phyloP scores from a whole-genome alignment of 2,113 vertebrate genomes.

The Hystrix brachyura region DNA sequence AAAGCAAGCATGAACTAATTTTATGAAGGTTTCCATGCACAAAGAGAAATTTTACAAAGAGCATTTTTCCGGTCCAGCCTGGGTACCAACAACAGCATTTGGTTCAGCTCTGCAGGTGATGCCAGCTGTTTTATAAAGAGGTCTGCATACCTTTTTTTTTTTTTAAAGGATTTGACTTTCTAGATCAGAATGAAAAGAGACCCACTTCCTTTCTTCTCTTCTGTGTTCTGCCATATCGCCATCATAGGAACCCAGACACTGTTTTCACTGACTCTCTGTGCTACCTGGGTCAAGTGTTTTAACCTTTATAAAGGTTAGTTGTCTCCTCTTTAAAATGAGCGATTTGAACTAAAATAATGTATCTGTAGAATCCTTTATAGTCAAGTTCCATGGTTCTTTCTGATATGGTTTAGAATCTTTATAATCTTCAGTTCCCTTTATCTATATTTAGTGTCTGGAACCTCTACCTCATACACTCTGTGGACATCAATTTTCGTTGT shows the following conservation, averaged over 20 bases:
- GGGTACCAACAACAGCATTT: neutral
- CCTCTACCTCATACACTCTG: conserved; percentile 52
- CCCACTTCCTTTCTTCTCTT: conserved; percentile 59
- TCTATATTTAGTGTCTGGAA: conserved; percentile 69
- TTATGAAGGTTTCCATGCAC: conserved; percentile 65
- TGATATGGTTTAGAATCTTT: conserved; percentile 57
- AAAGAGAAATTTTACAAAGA: conserved; percentile 68
- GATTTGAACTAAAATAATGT: conserved; percentile 52
- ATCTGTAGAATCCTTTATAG: conserved; percentile 55
- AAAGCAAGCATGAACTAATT: conserved; percentile 64
- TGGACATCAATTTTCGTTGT: conserved; percentile 38
- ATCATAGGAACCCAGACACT: conserved; percentile 49
- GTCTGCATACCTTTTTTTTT: conserved; percentile 59
- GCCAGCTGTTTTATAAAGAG: conserved; percentile 59
- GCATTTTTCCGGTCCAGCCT: conserved; percentile 29
- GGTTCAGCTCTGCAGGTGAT: conserved; percentile 65
- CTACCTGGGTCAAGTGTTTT: conserved; percentile 64
- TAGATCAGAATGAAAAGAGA: conserved; percentile 76
- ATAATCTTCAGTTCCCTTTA: neutral
- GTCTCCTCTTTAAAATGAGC: conserved; percentile 70
- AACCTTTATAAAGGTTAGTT: conserved; percentile 64
- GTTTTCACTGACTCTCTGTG: conserved; percentile 58
- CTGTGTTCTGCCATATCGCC: neutral
- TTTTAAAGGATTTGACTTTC: conserved; percentile 65
- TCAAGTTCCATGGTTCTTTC: conserved; percentile 58